These are phyloP conservation scores for Acropora yongei DNA, from an alignment of 64 coral and sea anemone genomes.

Conservation along the genomic window DNA sequence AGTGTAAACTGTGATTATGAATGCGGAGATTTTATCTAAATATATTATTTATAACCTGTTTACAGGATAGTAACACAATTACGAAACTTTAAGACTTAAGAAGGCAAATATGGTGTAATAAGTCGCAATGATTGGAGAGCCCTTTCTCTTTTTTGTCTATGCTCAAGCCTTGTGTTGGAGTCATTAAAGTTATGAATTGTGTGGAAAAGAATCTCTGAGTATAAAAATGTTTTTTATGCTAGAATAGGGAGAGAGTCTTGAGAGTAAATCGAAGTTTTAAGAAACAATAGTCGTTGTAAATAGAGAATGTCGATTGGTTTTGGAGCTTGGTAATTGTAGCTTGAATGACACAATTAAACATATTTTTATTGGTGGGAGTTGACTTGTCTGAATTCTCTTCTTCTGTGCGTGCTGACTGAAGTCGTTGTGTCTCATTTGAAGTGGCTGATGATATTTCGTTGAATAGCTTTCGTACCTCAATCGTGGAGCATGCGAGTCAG, in stretches of 20 bases:
- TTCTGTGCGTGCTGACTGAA: no score
- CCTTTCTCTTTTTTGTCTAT: not conserved
- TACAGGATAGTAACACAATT: conserved; percentile 13
- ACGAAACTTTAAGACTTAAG: not conserved
- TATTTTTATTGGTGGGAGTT: conserved; percentile 55
- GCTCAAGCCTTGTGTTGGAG: not conserved
- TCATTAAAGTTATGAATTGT: conserved; percentile 12
- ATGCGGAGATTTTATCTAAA: not conserved
- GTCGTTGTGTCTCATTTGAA: no score
- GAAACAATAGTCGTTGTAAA: not conserved
- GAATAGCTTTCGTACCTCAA: no score
- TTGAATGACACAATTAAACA: conserved; percentile 33
- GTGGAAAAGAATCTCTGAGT: not conserved
- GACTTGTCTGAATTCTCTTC: no score
- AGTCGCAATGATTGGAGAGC: no score
- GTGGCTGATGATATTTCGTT: no score
- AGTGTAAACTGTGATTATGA: not conserved
- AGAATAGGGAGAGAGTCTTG: not conserved
- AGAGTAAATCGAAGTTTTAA: conserved; percentile 17
- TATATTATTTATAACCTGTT: conserved; percentile 35
- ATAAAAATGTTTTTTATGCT: conserved; percentile 43
- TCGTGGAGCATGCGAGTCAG: no score
- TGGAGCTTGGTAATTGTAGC: not conserved
- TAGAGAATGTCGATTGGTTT: conserved; percentile 34
- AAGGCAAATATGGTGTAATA: not conserved